A percentile compares a stretch with the other conserved stretches of the same genome.
Conservation (phyloP, 1,140 invertebrate genomes). For the Panagrolaimus sp. region DNA sequence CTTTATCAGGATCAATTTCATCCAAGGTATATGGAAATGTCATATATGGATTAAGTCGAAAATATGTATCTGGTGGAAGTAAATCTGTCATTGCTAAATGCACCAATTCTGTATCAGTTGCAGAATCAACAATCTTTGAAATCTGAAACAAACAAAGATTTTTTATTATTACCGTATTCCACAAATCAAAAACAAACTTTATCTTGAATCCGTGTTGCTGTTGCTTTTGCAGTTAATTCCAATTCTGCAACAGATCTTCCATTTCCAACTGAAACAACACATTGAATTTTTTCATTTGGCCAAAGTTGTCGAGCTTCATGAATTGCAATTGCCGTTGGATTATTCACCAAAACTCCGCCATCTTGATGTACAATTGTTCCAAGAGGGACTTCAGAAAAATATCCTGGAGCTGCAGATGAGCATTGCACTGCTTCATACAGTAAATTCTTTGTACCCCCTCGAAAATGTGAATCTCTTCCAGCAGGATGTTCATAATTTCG, state of each 20-base stretch:
- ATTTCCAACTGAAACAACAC: slow-evolving; percentile 81
- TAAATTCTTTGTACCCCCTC: slow-evolving; percentile 65
- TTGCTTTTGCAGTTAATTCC: slow-evolving; percentile 45
- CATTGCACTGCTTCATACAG: slow-evolving; percentile 84
- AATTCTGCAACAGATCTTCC: slow-evolving; percentile 60
- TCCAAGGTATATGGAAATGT: slow-evolving; percentile 76
- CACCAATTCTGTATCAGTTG: slow-evolving; percentile 77
- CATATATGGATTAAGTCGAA: slow-evolving; percentile 82
- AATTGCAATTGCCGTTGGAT: slow-evolving; percentile 80
- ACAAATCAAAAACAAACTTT: too few species aligned
- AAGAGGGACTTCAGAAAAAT: slow-evolving; percentile 71
- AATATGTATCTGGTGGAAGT: slow-evolving; percentile 74
- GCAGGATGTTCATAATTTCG: slow-evolving; percentile 76
- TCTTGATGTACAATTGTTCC: slow-evolving; percentile 64
- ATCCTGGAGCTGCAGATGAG: slow-evolving; percentile 83
- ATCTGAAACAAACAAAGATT: too few species aligned
- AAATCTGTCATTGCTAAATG: slow-evolving; percentile 77
- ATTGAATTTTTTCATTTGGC: slow-evolving; percentile 74
- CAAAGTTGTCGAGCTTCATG: slow-evolving; percentile 80
- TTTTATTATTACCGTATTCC: too few species aligned
- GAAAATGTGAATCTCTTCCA: slow-evolving; percentile 72
- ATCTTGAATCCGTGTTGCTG: slow-evolving; percentile 65
- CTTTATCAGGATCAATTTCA: slow-evolving; percentile 70
- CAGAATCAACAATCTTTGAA: slow-evolving; percentile 77
- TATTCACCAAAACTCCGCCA: slow-evolving; percentile 81